Conservation (phyloP, 2,888 invertebrate genomes). For the Plebejus anna region DNA sequence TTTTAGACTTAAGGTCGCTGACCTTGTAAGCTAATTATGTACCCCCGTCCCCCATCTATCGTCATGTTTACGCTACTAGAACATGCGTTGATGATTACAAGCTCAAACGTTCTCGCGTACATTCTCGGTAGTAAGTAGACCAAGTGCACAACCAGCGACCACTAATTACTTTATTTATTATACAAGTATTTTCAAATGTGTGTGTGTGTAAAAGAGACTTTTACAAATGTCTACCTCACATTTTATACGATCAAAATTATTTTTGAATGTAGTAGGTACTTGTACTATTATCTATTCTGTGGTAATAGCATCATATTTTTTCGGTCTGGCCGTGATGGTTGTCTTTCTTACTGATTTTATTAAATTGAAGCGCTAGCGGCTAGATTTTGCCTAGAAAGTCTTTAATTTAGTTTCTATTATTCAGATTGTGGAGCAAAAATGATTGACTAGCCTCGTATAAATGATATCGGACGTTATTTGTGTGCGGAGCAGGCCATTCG, state of each 20-base stretch:
- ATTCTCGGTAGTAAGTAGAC: not conserved
- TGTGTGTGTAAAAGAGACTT: not conserved
- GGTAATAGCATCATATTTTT: not conserved
- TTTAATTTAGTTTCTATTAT: not conserved
- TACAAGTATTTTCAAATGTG: not conserved
- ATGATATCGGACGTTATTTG: conserved; percentile 31
- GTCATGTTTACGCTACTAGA: conserved; percentile 22
- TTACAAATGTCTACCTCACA: not conserved
- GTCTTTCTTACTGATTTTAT: not conserved
- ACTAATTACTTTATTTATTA: conserved; percentile 12
- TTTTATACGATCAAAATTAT: not conserved
- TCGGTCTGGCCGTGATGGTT: not conserved
- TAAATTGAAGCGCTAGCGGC: not conserved
- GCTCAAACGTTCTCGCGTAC: conserved; percentile 11
- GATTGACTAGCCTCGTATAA: conserved; percentile 31
- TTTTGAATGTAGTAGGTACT: not conserved
- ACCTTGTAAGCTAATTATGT: conserved; percentile 22
- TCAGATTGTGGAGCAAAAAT: conserved; percentile 22
- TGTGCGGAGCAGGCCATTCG: conserved; percentile 28
- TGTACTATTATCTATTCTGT: too few relatives aligned
- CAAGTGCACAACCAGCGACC: not conserved
- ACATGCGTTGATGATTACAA: conserved; percentile 16
- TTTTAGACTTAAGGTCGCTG: conserved; percentile 15
- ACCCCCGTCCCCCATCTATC: conserved; percentile 12
- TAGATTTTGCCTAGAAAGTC: conserved; percentile 3